Evolutionary conservation across 2,113 vertebrate genomes (phyloP), one percentile per base, ranked within the genome.

Genomic region (Etheostoma spectabile): DNA sequence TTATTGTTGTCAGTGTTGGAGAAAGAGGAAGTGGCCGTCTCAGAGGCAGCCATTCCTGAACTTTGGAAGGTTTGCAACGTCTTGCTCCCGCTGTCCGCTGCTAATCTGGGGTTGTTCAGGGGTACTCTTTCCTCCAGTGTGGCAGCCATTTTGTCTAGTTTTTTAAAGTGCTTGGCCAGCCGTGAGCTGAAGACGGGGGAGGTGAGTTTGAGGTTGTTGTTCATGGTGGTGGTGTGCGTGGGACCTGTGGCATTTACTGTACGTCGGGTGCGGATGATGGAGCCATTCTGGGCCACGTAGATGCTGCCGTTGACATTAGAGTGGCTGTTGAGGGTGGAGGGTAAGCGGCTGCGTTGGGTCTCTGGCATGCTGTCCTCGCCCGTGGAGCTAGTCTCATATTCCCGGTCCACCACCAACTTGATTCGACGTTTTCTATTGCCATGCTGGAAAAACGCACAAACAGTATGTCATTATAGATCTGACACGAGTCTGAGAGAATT

Each of bases 241-340:
- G 78, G 80, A 1, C 74, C 86, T 1, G 84, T 63, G 27, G 82
- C 1, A 2, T 82, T 79, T 0, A 45, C 80, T 30, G 85, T 87
- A 0, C 97, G 96, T 0, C 97, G 95, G 22, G 97, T 99, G 88
- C 98, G 96, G 46, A 99, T 94, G 80, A 99, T 96, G 33, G 98
- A 98, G 80, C 98, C 98, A 0, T 99, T 99, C 93, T 99, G 98
- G 0, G 97, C 96, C 51, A 99, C 92, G 78, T 98, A 99, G 75
- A 99, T 68, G 82, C 95, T 96, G 48, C 98, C 96, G 0, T 97
- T 98, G 63, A 96, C 56, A 0, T 92, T 96, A 45, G 91, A 80
- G 22, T 97, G 97, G 89, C 93, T 91, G 51, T 82, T 93, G 0
- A 95, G 73, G 7, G 89, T 93, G 63, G 90, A 86, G 57, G 90